Base-by-base conservation (phyloP, 1,140 invertebrate species). In the Epicauta chinensis region DNA sequence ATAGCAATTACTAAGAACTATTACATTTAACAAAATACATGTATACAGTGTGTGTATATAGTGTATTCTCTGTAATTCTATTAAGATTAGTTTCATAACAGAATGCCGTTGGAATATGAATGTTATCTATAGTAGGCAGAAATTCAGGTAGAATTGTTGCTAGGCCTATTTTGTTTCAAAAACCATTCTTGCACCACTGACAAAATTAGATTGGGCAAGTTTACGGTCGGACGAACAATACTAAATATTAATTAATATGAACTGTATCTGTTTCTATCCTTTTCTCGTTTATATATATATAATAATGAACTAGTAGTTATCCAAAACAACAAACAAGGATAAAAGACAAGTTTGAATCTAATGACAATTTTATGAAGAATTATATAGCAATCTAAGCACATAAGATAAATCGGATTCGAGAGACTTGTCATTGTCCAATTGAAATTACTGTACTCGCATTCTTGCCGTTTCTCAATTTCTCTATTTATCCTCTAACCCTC, bases 211-310 rank as follows among this genome's bases (percentile, higher is more conserved):
- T 38, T 34, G 45, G 45, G 15, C 44, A 40, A 44, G 47, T 54
- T 54, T 54, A 38, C 52, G 48, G 37, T 48, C 52, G 43, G 38
- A 48, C 43, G 51, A 53, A 53, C 43, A 39, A 41, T 49, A 23
- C 49, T 52, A 56, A 52, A 56, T 56, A 56, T 37, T 52, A 56
- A 56, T 56, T 56, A 56, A 51, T 51, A 52, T 30, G 46, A 23
- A 23, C 23, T 23, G 4, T 3, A 23, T n/a, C n/a, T n/a, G n/a
- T 23, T 23, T 23, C 23, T 7, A 23, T 23, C 23, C 4, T 23
- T 23, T 23, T 23, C 23, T 23, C n/a, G n/a, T n/a, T n/a, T n/a
- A n/a, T n/a, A n/a, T n/a, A n/a, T n/a, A n/a, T n/a, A n/a, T n/a
- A n/a, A n/a, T n/a, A n/a, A n/a, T 23, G 4, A 23, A 23, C 23